A percentile compares a stretch with the other conserved stretches of the same genome.
Evolutionary conservation across 2,888 invertebrate species (phyloP).

Genomic region (Alsophila aescularia): DNA sequence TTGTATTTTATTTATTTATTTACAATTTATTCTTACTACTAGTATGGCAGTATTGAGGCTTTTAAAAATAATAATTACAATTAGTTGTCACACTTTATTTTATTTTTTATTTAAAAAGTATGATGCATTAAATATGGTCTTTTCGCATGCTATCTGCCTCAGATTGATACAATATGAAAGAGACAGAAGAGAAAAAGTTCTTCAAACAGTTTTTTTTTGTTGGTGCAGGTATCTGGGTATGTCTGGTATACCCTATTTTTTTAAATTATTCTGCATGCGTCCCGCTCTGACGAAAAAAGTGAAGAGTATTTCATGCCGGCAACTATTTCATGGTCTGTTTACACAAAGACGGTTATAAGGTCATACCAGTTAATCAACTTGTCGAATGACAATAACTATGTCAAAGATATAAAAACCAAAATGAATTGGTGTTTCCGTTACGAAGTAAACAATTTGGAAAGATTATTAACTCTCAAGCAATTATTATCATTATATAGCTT

Average conservation of each 20-base stretch:
- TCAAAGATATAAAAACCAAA: no score
- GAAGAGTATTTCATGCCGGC: no score
- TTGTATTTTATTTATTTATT: conserved; percentile 59
- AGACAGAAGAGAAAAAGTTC: no score
- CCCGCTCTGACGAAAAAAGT: no score
- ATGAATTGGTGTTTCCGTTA: not conserved
- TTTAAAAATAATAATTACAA: conserved; percentile 51
- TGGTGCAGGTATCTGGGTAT: no score
- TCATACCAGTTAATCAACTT: not conserved
- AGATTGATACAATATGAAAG: no score
- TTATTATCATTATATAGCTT: not conserved
- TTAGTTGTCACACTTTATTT: conserved; percentile 20
- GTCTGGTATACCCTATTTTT: no score
- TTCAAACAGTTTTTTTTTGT: no score
- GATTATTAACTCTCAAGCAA: not conserved
- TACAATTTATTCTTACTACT: conserved; percentile 67
- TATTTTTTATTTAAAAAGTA: not conserved
- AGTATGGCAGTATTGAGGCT: conserved; percentile 83
- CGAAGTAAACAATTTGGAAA: not conserved
- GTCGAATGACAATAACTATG: no score
- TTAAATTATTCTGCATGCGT: no score
- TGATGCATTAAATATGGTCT: no score
- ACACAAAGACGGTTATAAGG: conserved; percentile 10
- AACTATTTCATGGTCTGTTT: not conserved
- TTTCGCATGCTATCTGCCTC: no score